A percentile compares a stretch with the other conserved stretches of the same genome.
phyloP scores from a whole-genome alignment of 2,888 invertebrate species.

The Enoplolaimus lenunculus region DNA sequence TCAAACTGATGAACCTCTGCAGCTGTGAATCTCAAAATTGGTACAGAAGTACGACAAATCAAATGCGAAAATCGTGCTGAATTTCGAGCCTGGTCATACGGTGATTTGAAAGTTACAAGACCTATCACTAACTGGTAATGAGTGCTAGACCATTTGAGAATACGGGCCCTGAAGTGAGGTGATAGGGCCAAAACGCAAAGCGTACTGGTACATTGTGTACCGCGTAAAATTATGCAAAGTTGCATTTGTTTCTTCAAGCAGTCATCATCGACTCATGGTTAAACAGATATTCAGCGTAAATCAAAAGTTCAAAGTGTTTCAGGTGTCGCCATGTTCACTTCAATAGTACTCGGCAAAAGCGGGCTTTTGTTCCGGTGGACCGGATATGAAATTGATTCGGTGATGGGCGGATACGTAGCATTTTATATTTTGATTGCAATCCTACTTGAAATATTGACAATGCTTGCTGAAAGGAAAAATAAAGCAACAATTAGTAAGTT shows the following conservation, averaged over 20 bases:
- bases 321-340: constrained; percentile 17
- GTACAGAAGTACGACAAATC: too few species aligned
- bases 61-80: too few species aligned
- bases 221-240: not conserved
- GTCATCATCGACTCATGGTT: too few species aligned
- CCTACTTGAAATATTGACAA: not conserved
- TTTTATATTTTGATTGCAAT: constrained; percentile 15
- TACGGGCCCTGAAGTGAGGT: too few species aligned
- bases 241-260: not conserved
- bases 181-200: too few species aligned
- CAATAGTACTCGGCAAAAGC: constrained; percentile 5
- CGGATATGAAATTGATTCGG: not conserved
- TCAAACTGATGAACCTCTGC: too few species aligned
- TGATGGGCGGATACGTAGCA: constrained; percentile 16
- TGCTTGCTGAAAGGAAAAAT: not conserved
- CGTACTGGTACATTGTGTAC: not conserved
- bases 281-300: too few species aligned
- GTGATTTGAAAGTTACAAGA: too few species aligned
- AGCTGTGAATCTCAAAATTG: too few species aligned
- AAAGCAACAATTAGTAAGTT: constrained; percentile 1
- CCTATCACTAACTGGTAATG: too few species aligned
- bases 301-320: not conserved
- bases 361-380: not conserved
- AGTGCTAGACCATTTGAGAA: too few species aligned
- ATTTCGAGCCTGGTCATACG: too few species aligned